Base-by-base conservation (phyloP, 2,113 vertebrate genomes). In the Nyctibius bracteatus region DNA sequence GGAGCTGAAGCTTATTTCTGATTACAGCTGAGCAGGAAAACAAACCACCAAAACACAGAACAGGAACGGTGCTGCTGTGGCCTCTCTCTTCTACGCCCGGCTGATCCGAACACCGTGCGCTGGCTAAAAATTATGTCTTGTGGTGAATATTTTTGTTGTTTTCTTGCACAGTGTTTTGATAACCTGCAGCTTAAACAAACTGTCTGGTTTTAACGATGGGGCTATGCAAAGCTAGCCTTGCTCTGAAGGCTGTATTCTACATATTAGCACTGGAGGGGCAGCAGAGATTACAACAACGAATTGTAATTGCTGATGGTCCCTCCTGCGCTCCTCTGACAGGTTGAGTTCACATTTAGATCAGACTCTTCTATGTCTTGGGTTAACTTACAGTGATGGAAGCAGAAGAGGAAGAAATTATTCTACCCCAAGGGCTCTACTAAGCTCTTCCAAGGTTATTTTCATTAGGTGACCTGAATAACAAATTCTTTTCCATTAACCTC, bases 401-500 rank as follows among this genome's bases (percentile, higher is more conserved):
- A 80, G 79, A 58, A 70, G 61, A 91, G 37, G 86, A 93, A 92
- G 79, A 73, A 66, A 87, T 92, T 70, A 71, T 54, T 90, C 82
- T 37, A 70, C 23, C 86, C 61, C 79, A 84, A 87, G 80, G 85
- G 85, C 61, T 94, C 79, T 70, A 52, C 82, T 93, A 92, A 96
- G 68, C 70, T 94, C 94, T 97, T 74, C 94, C 87, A 96, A 95
- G 95, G 92, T 96, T 96, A 92, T 87, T 98, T 85, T 96, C 93
- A 93, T 97, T 67, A 93, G 91, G 63, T 65, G 86, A 75, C 72
- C 82, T 46, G 91, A 97, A 91, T 92, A 93, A 90, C 85, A 88
- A 92, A 90, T 94, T 91, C 41, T 86, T 96, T 95, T 92, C 93
- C 86, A 94, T 97, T 95, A 97, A 95, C 87, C 83, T 97, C 78